Base-by-base conservation (phyloP, 2,113 vertebrate species). In the Trichomycterus rosablanca region DNA sequence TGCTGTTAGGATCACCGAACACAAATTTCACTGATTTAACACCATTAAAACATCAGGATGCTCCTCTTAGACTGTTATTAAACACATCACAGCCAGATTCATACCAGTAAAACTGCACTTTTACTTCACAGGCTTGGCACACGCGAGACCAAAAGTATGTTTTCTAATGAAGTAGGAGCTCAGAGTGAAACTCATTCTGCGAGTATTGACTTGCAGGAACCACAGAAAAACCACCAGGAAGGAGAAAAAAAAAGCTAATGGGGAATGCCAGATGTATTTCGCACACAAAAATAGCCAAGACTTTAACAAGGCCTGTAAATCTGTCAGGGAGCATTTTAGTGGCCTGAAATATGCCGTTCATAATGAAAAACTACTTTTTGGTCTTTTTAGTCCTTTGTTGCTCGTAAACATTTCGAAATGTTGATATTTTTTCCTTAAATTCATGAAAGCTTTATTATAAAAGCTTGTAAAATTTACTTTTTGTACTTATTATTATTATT, bases 181-280 rank as follows among this genome's bases (percentile, higher is more conserved):
- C 42, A 16, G 59, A 64, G 49, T 60, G 20, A 54, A 59, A 67
- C 59, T 59, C 59, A 51, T 74, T 71, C 50, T 61, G 34, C 43
- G 30, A 70, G 63, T 74, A 69, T 64, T 68, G 57, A 73, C 68
- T 69, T 57, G 62, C 40, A 59, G 22, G 51, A 66, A 64, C 60
- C 66, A 64, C 63, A 74, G 64, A 15, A 63, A 56, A 69, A 51
- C 54, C 54, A 42, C 39, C 35, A 48, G 53, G 54, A 69, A 58
- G n/a, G n/a, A n/a, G 67, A 53, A 68, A 76, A 67, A 73, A 66
- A 59, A 72, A 67, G 51, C 50, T 61, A 53, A 66, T 43, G 24
- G 71, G 71, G 74, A 70, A 66, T 48, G 51, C 66, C 67, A 74
- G 67, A 70, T 70, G 68, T 73, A 63, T 67, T 63, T 56, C 60